Conservation (phyloP, 2,888 invertebrate genomes). For the Eretmocerus hayati region DNA sequence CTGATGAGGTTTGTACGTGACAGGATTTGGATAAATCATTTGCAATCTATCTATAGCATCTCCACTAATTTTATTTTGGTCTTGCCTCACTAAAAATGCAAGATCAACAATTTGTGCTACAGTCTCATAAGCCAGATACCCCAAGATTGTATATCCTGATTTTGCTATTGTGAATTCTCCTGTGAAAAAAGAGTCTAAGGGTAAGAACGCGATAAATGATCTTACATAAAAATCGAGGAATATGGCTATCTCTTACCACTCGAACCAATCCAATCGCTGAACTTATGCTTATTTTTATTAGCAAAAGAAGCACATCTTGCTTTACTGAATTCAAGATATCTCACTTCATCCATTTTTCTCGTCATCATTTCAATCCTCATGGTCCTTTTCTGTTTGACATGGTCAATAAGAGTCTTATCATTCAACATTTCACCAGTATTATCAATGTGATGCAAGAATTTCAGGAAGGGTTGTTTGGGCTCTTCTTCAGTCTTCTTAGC, state of each 20-base stretch:
- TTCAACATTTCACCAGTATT: conserved; percentile 42
- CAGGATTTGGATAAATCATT: conserved; percentile 57
- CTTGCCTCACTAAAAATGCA: conserved; percentile 73
- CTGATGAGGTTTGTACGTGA: conserved; percentile 42
- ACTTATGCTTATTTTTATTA: conserved; percentile 48
- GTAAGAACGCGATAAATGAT: neutral
- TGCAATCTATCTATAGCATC: conserved; percentile 66
- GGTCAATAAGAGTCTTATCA: conserved; percentile 53
- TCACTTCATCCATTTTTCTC: conserved; percentile 47
- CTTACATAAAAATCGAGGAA: neutral
- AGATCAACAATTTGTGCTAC: conserved; percentile 84
- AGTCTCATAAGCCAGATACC: conserved; percentile 83
- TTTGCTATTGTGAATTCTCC: conserved; percentile 55
- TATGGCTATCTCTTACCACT: conserved; percentile 33
- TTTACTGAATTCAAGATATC: conserved; percentile 71
- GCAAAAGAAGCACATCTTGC: conserved; percentile 71
- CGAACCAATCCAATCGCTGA: conserved; percentile 37
- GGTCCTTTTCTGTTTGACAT: conserved; percentile 54
- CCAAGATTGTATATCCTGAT: conserved; percentile 68
- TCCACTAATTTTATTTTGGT: conserved; percentile 59
- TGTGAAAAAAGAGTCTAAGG: conserved; percentile 21
- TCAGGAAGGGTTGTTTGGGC: conserved; percentile 25
- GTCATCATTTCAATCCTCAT: conserved; percentile 51
- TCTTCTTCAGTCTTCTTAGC: conserved; percentile 40
- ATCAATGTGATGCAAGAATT: conserved; percentile 39